Evolutionary conservation across 2,888 invertebrate genomes (phyloP).

Genomic region (Platycnemis pennipes): DNA sequence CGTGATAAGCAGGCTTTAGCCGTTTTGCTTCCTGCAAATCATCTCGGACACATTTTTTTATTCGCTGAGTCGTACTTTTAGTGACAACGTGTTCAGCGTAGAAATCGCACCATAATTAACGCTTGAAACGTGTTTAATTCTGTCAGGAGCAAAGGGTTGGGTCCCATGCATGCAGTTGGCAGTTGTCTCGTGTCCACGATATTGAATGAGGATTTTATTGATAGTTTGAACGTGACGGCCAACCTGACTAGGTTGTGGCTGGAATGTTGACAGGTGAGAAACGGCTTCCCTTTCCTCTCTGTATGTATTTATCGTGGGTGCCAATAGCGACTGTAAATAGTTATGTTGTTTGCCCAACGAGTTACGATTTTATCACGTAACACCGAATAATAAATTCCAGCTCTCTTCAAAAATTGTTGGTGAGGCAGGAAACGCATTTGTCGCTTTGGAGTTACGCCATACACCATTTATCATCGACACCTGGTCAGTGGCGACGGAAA

Average conservation of each 20-base stretch:
- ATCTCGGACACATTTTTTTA: background rate
- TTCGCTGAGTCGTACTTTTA: background rate
- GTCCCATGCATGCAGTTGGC: background rate
- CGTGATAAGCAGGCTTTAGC: background rate
- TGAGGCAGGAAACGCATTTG: background rate
- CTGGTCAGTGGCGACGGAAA: background rate
- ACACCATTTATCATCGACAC: background rate
- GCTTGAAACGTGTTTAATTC: background rate
- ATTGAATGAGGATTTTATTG: background rate
- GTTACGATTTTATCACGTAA: background rate
- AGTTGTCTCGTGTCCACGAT: background rate
- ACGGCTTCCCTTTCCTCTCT: background rate
- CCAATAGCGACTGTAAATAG: background rate
- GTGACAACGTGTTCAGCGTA: conserved; percentile 9
- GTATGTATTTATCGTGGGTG: background rate
- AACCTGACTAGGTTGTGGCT: background rate
- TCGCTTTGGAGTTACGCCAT: background rate
- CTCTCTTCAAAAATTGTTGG: background rate
- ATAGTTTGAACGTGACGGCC: background rate
- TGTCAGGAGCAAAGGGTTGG: background rate
- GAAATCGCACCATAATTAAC: background rate
- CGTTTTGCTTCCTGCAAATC: background rate
- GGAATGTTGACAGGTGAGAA: conserved; percentile 29
- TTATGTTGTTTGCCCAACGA: background rate
- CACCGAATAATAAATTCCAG: background rate